A percentile compares a stretch with the other conserved stretches of the same genome.
Evolutionary conservation across 2,113 vertebrate genomes (phyloP).

Genomic region (Apodemus sylvaticus): DNA sequence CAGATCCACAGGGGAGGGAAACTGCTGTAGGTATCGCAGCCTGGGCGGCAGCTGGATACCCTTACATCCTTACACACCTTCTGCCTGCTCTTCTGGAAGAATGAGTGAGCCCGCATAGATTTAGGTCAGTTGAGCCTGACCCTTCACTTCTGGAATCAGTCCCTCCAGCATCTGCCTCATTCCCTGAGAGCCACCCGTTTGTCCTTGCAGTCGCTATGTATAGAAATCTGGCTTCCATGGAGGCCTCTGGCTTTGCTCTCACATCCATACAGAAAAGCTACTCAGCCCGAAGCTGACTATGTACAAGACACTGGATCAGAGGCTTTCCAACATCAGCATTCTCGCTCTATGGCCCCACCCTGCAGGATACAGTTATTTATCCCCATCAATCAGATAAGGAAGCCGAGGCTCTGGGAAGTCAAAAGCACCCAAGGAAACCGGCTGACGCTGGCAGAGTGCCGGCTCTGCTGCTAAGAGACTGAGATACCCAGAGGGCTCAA

Average conservation of each 20-base stretch:
- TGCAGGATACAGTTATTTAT: not conserved
- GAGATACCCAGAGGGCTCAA: not conserved
- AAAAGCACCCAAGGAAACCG: not conserved
- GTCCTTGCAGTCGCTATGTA: not conserved
- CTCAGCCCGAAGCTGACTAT: not conserved
- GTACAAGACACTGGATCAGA: not conserved
- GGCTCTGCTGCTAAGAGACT: not conserved
- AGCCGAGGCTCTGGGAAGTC: not conserved
- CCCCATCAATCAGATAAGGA: constrained; percentile 1
- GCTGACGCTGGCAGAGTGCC: not conserved
- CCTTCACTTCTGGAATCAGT: not conserved
- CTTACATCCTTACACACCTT: not conserved
- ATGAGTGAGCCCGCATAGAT: not conserved
- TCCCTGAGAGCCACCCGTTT: not conserved
- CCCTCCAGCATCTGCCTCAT: not conserved
- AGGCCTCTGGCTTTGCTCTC: constrained; percentile 11
- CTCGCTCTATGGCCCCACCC: not conserved
- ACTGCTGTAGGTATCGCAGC: not conserved
- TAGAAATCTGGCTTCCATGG: not conserved
- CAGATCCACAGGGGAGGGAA: not conserved
- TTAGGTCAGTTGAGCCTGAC: not conserved
- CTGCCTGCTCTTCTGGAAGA: too few relatives aligned
- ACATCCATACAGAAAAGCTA: not conserved
- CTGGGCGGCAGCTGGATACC: not conserved
- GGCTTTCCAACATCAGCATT: not conserved